phyloP scores from a whole-genome alignment of 2,888 invertebrate genomes.

The Cephus pygmeus region DNA sequence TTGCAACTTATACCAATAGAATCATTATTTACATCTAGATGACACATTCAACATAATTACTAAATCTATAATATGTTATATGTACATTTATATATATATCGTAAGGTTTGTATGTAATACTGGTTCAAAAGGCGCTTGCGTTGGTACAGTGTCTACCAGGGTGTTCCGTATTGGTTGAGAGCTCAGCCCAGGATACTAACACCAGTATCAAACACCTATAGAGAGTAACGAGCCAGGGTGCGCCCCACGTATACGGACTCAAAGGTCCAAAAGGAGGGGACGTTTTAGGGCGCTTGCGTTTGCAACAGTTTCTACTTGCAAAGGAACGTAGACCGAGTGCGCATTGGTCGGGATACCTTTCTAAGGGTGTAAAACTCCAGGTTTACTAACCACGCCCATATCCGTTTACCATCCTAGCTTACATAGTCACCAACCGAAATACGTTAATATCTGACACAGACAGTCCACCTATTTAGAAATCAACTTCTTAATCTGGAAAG shows the following conservation, averaged over 20 bases:
- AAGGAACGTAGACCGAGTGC: neutral
- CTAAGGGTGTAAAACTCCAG: slow-evolving; percentile 28
- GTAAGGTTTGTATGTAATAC: neutral
- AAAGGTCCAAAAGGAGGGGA: slow-evolving; percentile 4
- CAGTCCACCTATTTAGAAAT: neutral
- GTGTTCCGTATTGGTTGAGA: neutral
- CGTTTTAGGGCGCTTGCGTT: slow-evolving; percentile 52
- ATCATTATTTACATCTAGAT: neutral
- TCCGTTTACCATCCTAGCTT: slow-evolving; percentile 10
- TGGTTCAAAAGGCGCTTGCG: neutral
- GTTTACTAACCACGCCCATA: slow-evolving; percentile 45
- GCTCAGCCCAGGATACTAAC: neutral
- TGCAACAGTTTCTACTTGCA: slow-evolving; percentile 51
- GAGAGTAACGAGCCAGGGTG: neutral
- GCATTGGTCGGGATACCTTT: slow-evolving; percentile 43
- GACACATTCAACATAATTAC: neutral
- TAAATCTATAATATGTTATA: neutral
- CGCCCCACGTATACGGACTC: neutral
- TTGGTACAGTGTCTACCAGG: neutral
- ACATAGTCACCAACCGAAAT: neutral
- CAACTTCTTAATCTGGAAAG: neutral
- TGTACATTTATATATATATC: neutral
- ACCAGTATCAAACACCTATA: neutral
- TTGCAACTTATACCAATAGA: neutral
- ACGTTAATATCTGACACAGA: neutral